A percentile compares a stretch with the other conserved stretches of the same genome.
Evolutionary conservation across 1,140 invertebrate species (phyloP).

Genomic region (Lucilia sericata): DNA sequence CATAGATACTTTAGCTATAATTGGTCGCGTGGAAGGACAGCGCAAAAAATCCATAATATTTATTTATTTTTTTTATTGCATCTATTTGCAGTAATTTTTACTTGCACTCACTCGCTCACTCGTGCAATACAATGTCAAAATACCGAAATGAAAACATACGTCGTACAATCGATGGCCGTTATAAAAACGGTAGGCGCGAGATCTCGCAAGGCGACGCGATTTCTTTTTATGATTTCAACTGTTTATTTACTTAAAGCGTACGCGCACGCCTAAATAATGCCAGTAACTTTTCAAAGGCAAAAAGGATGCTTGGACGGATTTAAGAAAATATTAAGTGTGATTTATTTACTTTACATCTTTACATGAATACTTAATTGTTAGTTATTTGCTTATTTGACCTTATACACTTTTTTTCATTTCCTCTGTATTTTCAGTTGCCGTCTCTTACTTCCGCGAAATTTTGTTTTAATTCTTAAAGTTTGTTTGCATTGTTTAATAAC

Average conservation of each 20-base stretch:
- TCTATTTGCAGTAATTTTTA: background rate
- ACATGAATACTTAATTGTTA: background rate
- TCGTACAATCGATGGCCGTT: background rate
- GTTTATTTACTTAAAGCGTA: constrained; percentile 34
- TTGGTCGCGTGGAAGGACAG: constrained; percentile 38
- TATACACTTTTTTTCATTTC: background rate
- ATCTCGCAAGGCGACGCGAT: constrained; percentile 36
- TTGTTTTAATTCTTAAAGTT: background rate
- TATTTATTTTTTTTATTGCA: constrained; percentile 11
- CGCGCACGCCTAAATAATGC: background rate
- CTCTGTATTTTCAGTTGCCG: background rate
- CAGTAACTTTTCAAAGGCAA: constrained; percentile 6
- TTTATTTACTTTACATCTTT: background rate
- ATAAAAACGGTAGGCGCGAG: constrained; percentile 42
- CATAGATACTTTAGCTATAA: background rate
- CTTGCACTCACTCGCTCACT: background rate
- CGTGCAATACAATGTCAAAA: background rate
- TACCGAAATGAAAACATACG: no score
- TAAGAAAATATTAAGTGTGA: background rate
- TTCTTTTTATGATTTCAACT: constrained; percentile 33
- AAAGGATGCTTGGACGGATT: background rate
- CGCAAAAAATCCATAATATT: background rate
- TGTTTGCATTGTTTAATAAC: constrained; percentile 27
- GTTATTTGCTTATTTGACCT: background rate
- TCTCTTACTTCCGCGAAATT: constrained; percentile 31